Evolutionary conservation across 2,888 invertebrate species (phyloP).

Genomic region (Leptothorax acervorum): DNA sequence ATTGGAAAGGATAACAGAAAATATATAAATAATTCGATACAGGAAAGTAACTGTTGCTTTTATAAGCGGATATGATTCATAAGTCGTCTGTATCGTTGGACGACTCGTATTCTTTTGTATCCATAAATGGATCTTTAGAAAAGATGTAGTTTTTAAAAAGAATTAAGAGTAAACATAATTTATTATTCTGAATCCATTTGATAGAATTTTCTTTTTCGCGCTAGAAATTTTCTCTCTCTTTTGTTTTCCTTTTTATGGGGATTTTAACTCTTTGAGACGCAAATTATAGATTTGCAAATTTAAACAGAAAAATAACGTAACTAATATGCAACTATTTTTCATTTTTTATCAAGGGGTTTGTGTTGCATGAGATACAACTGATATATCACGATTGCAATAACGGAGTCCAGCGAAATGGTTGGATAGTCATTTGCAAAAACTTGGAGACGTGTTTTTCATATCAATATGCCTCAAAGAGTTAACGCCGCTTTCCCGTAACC

Average conservation of each 20-base stretch:
- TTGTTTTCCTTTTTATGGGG: not conserved
- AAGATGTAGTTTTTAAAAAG: not conserved
- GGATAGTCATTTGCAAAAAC: not conserved
- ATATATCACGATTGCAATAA: not conserved
- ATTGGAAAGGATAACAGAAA: not conserved
- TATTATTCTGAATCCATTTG: not conserved
- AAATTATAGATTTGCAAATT: not conserved
- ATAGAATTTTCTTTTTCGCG: not conserved
- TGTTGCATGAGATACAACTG: not conserved
- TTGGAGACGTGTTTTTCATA: constrained; percentile 19
- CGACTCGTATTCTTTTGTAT: not conserved
- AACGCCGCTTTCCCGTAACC: not conserved
- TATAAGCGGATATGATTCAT: constrained; percentile 14
- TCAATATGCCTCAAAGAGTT: not conserved
- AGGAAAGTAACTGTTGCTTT: not conserved
- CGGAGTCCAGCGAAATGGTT: not conserved
- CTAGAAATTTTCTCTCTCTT: not conserved
- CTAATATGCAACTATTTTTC: not conserved
- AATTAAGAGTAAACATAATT: not conserved
- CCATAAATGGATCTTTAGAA: not conserved
- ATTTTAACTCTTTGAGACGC: not conserved
- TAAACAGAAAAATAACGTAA: not conserved
- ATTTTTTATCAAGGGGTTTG: not conserved
- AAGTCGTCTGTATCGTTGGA: not conserved
- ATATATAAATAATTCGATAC: constrained; percentile 11